These are phyloP conservation scores for Phrynosoma platyrhinos DNA, from an alignment of 2,113 vertebrate genomes.

Conservation along the genomic window DNA sequence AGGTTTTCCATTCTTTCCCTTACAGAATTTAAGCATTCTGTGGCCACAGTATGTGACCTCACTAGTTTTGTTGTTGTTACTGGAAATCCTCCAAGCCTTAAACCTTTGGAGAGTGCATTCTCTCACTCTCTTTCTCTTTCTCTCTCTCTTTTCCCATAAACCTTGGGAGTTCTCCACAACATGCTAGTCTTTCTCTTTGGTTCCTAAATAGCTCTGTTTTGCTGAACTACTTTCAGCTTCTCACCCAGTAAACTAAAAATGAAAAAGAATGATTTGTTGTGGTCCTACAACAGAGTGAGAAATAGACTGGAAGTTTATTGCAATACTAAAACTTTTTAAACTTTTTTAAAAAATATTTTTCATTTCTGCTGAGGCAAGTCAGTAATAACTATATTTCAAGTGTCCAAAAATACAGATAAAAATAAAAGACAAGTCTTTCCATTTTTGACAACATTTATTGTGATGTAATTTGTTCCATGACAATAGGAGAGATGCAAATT, in stretches of 20 bases:
- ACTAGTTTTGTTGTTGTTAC: background rate
- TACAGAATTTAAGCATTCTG: background rate
- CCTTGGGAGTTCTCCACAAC: background rate
- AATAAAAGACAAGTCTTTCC: slow-evolving; percentile 46
- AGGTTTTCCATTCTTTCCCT: background rate
- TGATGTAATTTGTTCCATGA: slow-evolving; percentile 73
- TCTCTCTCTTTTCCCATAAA: background rate
- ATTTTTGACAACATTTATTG: slow-evolving; percentile 69
- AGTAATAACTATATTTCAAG: slow-evolving; percentile 52
- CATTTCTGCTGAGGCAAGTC: slow-evolving; percentile 61
- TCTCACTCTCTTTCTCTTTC: background rate
- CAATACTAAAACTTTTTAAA: slow-evolving; percentile 36
- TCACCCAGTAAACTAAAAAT: background rate
- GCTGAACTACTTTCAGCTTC: background rate
- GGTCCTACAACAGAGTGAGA: background rate
- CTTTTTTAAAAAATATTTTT: slow-evolving; percentile 17
- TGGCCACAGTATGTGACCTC: background rate
- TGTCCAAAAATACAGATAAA: slow-evolving; percentile 22
- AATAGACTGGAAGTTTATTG: slow-evolving; percentile 7
- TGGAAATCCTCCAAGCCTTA: background rate
- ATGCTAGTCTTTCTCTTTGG: background rate
- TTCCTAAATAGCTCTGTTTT: background rate
- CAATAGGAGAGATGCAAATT: slow-evolving; percentile 74
- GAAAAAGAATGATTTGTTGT: background rate
- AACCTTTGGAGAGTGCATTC: too few species aligned